Evolutionary conservation across 30 jellyfish, hydroid and myxozoan species (phyloP), one percentile per base, ranked within the genome.

Genomic region (Sanderia malayensis): DNA sequence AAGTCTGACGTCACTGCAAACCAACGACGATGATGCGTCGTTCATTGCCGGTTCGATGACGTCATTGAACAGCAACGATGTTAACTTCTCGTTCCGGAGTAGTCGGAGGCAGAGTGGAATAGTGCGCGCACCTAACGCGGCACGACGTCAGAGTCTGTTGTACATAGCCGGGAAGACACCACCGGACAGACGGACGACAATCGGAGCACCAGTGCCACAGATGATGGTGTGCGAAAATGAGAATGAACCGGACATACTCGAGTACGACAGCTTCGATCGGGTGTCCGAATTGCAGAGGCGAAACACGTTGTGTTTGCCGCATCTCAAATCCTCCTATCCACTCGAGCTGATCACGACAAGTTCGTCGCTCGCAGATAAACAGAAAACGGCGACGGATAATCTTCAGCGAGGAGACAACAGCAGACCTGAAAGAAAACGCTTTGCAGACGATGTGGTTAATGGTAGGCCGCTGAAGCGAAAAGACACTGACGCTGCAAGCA

Each of bases 151-250:
- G 31, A 80, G 92, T 31, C 71, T 70, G 58, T 62, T 88, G 44
- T 87, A 87, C 82, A 74, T 87, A 76, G 94, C 94, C 8, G 96
- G 96, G 0, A 71, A 25, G 59, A 87, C 96, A 21, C 96, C 96
- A 31, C 94, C 96, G 19, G 86, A 87, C 20, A 70, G 86, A n/a
- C 71, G 96, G 19, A 87, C 96, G 29, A 68, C 88, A 18, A 70
- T 87, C 46, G 79, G 82, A 18, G 86, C 55, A 32, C 84, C 94
- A 20, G 44, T 83, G 71, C 94, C 86, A 2, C 80, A 45, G 68
- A 47, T 87, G 37, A 80, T 84, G 22, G 78, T 73, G 37, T 79
- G 83, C 47, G 71, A 55, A 23, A 76, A 49, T 64, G 96, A 87
- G 58, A 92, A 87, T 45, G 96, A 87, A 47, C 94, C 96, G 30